These are phyloP conservation scores for Psylliodes chrysocephalus DNA, from an alignment of 2,888 invertebrate species.

Conservation along the genomic window DNA sequence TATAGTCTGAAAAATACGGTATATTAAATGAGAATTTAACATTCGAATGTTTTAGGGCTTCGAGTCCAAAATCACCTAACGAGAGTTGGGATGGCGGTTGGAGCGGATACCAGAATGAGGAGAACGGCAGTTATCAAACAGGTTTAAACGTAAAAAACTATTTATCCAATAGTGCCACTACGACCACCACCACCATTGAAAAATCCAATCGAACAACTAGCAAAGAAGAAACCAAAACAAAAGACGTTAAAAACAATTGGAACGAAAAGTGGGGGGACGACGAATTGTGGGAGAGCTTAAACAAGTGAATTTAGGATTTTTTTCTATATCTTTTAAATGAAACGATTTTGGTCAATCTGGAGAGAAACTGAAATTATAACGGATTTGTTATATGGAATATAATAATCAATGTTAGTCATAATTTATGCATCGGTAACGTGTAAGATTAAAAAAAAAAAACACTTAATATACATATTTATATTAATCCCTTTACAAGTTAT, in stretches of 20 bases:
- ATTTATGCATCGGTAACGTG: too few species aligned
- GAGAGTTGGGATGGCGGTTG: conserved; percentile 56
- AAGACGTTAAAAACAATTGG: conserved; percentile 57
- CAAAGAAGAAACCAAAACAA: conserved; percentile 56
- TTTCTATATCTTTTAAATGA: not conserved
- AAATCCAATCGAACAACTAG: conserved; percentile 43
- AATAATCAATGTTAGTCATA: too few species aligned
- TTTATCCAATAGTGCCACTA: conserved; percentile 52
- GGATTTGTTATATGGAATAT: too few species aligned
- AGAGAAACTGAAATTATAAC: too few species aligned
- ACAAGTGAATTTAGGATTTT: conserved; percentile 64
- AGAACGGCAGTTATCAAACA: conserved; percentile 57
- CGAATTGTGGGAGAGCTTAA: conserved; percentile 71
- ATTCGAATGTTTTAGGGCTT: conserved; percentile 56
- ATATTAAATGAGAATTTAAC: too few species aligned
- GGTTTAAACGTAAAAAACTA: conserved; percentile 56
- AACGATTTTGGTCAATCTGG: too few species aligned
- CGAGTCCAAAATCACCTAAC: conserved; percentile 61
- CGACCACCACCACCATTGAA: conserved; percentile 51
- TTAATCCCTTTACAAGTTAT: too few species aligned
- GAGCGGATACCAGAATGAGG: conserved; percentile 60
- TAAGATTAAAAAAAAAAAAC: too few species aligned
- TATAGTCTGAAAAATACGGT: too few species aligned
- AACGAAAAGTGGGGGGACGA: conserved; percentile 69
- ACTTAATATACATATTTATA: too few species aligned